These are phyloP conservation scores for Metalampra italica DNA, from an alignment of 2,888 invertebrate species.

Conservation along the genomic window DNA sequence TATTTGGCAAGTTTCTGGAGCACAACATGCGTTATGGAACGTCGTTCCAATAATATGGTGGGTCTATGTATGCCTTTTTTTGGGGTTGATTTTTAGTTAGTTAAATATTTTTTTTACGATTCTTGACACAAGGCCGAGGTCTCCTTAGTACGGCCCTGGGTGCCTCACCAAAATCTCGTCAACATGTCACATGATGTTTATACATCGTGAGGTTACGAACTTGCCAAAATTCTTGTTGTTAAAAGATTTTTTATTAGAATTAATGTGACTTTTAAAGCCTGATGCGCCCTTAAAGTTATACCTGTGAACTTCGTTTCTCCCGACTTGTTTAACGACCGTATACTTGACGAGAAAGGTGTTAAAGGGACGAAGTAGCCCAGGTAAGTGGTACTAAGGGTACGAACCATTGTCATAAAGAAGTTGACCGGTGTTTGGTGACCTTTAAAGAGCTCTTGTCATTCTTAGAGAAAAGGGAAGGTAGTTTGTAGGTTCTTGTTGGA, in stretches of 20 bases:
- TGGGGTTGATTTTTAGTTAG: no score
- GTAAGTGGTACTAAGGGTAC: not conserved
- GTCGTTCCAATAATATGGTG: no score
- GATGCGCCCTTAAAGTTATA: not conserved
- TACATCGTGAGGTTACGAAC: not conserved
- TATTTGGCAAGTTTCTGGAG: no score
- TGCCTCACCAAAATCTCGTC: not conserved
- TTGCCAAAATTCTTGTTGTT: slow-evolving; percentile 5
- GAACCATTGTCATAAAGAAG: not conserved
- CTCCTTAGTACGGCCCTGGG: not conserved
- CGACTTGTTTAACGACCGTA: slow-evolving; percentile 1
- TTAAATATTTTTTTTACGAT: no score
- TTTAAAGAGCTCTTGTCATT: not conserved
- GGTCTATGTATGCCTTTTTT: no score
- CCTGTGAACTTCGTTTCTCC: not conserved
- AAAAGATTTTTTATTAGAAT: slow-evolving; percentile 9
- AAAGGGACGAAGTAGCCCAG: not conserved
- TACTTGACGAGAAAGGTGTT: not conserved
- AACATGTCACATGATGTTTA: not conserved
- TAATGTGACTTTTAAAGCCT: not conserved
- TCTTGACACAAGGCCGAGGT: not conserved
- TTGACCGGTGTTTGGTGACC: not conserved
- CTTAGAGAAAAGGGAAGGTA: not conserved
- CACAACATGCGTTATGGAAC: no score
- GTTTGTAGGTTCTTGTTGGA: no score